Percentiles rank a stretch among this genome's conserved stretches.
Conservation (phyloP, 2,797 vertebrate genomes). For the Rhynchotus rufescens region DNA sequence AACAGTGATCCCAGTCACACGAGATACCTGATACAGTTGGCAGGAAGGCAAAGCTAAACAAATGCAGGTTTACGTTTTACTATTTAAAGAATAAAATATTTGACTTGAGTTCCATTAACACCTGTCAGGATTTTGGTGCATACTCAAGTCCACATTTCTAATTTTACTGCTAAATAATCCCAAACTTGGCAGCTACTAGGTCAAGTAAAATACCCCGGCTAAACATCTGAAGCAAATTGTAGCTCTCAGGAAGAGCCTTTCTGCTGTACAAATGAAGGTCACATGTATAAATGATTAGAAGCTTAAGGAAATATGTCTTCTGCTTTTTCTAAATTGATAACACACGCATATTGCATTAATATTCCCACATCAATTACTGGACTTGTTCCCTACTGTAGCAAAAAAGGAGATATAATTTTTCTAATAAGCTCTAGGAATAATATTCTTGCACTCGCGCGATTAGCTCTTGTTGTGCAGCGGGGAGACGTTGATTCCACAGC, state of each 20-base stretch:
- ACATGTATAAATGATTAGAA: constrained; percentile 70
- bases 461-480: neutral
- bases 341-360: constrained; percentile 55
- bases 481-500: neutral
- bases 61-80: constrained; percentile 70
- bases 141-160: constrained; percentile 66
- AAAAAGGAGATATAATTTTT: neutral
- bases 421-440: constrained; percentile 47
- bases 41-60: constrained; percentile 68
- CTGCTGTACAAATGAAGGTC: constrained; percentile 66
- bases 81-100: constrained; percentile 74
- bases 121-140: constrained; percentile 63
- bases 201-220: constrained; percentile 61
- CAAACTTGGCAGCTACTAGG: constrained; percentile 59
- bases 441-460: neutral
- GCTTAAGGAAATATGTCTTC: constrained; percentile 69
- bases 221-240: constrained; percentile 71
- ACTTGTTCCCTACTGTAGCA: constrained; percentile 27
- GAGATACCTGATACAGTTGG: constrained; percentile 66
- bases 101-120: constrained; percentile 72
- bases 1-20: constrained; percentile 71
- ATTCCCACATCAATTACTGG: constrained; percentile 66
- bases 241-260: constrained; percentile 57
- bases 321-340: constrained; percentile 70
- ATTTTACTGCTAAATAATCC: constrained; percentile 73